Base-by-base conservation (phyloP, 2,797 vertebrate species). In the Danio choprae region DNA sequence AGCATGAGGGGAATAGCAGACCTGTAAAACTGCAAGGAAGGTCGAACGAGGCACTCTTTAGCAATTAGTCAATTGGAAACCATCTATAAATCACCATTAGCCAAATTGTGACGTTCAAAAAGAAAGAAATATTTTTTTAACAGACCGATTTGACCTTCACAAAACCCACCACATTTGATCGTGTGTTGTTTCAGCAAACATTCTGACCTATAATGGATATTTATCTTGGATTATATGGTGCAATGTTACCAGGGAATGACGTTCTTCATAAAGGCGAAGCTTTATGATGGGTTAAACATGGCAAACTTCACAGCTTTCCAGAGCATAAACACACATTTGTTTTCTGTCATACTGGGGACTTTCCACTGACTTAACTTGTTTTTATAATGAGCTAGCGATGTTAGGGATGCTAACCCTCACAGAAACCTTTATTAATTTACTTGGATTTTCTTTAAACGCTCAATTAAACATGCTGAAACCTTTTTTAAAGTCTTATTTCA, bases 161-260 rank as follows among this genome's bases (percentile, higher is more conserved):
- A 50, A 40, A 2, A 1, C 6, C 6, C 29, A 18, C 29, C 65
- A 50, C 7, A 46, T 62, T 40, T 20, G 7, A 71, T 71, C 38
- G 20, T 20, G 13, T 43, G 69, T 40, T 56, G 16, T 41, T 55
- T 71, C 68, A 12, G 38, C 50, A 58, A 72, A 58, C 11, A 44
- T 53, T 72, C 51, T 7, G 6, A 29, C 2, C 10, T 18, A 41
- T 53, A 2, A 18, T 7, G 9, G 9, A 59, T 60, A 59, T 74
- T 60, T 74, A n/a, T 59, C 3, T 74, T 74, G 71, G 55, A 74
- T 46, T 74, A 74, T n/a, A 60, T 48, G 7, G 9, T 44, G 53
- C 53, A 58, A 29, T 59, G 58, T 73, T 7, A 16, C 20, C 7
- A 29, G 7, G 2, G 8, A 11, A 73, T 44, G 12, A 59, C 13